Base-by-base conservation (phyloP, 2,797 vertebrate species). In the Melanogrammus aeglefinus region DNA sequence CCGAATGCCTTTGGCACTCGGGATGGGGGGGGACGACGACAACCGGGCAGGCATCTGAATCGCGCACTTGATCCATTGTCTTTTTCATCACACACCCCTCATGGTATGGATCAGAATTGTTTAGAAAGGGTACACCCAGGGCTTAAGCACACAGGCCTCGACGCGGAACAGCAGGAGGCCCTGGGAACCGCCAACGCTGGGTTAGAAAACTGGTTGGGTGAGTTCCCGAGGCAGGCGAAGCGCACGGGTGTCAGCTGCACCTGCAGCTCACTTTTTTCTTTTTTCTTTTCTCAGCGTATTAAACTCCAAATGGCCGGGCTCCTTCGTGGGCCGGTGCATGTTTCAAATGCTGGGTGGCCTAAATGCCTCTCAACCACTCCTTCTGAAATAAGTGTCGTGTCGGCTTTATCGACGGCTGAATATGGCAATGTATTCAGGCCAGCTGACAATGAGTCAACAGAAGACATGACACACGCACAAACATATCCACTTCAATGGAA, bases 131-230 rank as follows among this genome's bases (percentile, higher is more conserved):
- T 74, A 38, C 57, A 75, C 75, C 21, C 63, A 21, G 29, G 35
- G 44, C 81, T 84, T 4, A 6, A 57, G 78, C 73, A 80, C 41
- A n/a, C 51, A 69, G 63, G 81, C 79, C 75, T 76, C 24, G 75
- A 75, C 80, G 44, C 75, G 69, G 76, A 85, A 80, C 74, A 31
- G 75, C 70, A 72, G 41, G 71, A 6, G 76, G 81, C 87, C 78
- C 74, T 73, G 75, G 57, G 77, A 84, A 77, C 85, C 86, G 57
- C 74, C 78, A 72, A 33, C 79, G 85, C 85, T 81, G 74, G 75
- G 76, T 82, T 76, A 79, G 81, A 77, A 73, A 93, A 93, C 92
- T 87, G 79, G 92, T 92, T 92, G 75, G 81, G 77, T 91, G 73
- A 84, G 90, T 91, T 91, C 85, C 76, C 41, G 13, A 16, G 35